phyloP scores from a whole-genome alignment of 1,140 invertebrate species.

The Ceratitis capitata region DNA sequence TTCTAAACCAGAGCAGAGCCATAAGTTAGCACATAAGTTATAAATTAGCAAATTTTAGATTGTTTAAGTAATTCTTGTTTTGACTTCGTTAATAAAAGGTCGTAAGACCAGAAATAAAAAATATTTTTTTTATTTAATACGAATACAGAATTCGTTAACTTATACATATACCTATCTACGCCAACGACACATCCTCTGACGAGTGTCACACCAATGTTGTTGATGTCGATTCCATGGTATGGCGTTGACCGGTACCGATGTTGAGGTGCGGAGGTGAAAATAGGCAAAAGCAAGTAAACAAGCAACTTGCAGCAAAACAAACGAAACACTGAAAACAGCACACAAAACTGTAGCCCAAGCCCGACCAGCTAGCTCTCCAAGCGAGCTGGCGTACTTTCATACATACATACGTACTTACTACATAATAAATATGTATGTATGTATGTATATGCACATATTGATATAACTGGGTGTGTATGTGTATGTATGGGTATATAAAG shows the following conservation, averaged over 20 bases:
- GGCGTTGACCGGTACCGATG: not conserved
- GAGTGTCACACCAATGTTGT: not conserved
- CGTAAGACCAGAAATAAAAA: no score
- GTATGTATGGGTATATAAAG: not conserved
- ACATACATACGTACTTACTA: not conserved
- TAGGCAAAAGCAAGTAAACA: not conserved
- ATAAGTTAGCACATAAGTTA: no score
- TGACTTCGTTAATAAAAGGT: no score
- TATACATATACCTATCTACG: not conserved
- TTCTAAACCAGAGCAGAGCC: no score
- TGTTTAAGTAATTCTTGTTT: no score
- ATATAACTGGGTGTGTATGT: not conserved
- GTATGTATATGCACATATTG: not conserved
- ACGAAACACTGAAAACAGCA: constrained; percentile 12
- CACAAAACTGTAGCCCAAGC: constrained; percentile 4
- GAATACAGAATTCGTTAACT: no score
- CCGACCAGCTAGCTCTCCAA: not conserved
- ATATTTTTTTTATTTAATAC: no score
- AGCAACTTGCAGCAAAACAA: constrained; percentile 1
- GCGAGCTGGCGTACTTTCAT: not conserved
- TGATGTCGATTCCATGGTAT: no score
- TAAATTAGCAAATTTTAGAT: no score
- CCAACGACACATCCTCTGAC: constrained; percentile 12
- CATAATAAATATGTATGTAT: not conserved
- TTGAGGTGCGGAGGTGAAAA: not conserved